Conservation (phyloP, 2,888 invertebrate genomes). For the Phengaris alcon region DNA sequence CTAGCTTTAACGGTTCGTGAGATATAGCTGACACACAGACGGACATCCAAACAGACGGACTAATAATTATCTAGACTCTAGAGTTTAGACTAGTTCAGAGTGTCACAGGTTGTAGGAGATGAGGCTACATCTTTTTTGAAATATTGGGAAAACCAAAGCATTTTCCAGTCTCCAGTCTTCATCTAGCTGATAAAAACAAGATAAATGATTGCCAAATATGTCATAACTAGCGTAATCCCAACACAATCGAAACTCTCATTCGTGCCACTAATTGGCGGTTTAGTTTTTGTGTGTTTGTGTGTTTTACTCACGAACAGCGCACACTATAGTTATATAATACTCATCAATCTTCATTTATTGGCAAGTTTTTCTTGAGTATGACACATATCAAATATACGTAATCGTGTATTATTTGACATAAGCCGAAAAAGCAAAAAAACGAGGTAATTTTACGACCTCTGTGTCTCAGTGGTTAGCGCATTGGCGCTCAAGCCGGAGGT, state of each 20-base stretch:
- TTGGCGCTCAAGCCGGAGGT: no score
- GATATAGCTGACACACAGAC: no score
- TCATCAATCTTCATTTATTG: constrained; percentile 3
- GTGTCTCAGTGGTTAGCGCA: no score
- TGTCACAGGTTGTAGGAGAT: no score
- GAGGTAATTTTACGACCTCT: not conserved
- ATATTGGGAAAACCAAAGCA: no score
- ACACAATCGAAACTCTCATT: not conserved
- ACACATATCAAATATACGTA: not conserved
- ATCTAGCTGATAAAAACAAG: not conserved
- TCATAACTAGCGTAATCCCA: not conserved
- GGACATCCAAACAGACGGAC: no score
- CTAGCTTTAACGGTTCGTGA: no score
- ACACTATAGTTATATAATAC: constrained; percentile 13
- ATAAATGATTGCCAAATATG: constrained; percentile 17
- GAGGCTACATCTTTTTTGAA: no score
- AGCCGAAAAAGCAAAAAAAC: not conserved
- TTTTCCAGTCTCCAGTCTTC: no score
- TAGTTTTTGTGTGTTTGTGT: constrained; percentile 14
- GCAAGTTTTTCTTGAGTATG: not conserved
- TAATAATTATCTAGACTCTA: no score
- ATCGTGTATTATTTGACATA: not conserved
- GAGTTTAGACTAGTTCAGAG: no score
- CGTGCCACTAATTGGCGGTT: not conserved
- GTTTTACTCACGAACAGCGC: constrained; percentile 5